phyloP scores from a whole-genome alignment of 2,797 vertebrate species.

The Meriones psammophilus region DNA sequence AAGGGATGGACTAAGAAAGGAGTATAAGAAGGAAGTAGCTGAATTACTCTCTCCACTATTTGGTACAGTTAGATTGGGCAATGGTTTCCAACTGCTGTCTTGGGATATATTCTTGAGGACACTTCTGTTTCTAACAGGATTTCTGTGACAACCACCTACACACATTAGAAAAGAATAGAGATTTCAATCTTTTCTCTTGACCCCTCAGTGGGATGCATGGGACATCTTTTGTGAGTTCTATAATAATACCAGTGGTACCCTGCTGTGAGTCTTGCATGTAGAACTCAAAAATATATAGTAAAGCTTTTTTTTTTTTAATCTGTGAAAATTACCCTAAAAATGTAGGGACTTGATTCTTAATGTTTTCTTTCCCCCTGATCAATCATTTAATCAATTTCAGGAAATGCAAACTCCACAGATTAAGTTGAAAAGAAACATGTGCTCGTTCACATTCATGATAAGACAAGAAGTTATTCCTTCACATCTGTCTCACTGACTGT shows the following conservation, averaged over 20 bases:
- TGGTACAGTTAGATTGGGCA: background rate
- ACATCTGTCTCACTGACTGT: background rate
- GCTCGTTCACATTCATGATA: background rate
- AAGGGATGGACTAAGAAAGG: background rate
- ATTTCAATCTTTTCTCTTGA: background rate
- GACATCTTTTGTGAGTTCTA: background rate
- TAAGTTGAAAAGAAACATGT: background rate
- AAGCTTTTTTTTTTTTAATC: background rate
- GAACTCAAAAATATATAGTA: background rate
- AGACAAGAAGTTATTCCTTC: background rate
- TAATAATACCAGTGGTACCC: background rate
- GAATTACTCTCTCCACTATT: background rate
- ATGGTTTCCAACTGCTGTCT: background rate
- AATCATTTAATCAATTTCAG: background rate
- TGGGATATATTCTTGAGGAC: background rate
- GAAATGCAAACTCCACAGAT: background rate
- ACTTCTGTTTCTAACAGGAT: background rate
- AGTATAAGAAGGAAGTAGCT: background rate
- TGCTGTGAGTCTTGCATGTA: background rate
- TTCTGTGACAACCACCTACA: background rate
- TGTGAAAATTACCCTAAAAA: background rate
- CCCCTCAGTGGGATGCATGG: fast-evolving
- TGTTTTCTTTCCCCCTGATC: background rate
- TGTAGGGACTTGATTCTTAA: background rate
- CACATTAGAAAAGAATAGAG: background rate